phyloP scores from a whole-genome alignment of 2,113 vertebrate species.

The Pleuronectes platessa region DNA sequence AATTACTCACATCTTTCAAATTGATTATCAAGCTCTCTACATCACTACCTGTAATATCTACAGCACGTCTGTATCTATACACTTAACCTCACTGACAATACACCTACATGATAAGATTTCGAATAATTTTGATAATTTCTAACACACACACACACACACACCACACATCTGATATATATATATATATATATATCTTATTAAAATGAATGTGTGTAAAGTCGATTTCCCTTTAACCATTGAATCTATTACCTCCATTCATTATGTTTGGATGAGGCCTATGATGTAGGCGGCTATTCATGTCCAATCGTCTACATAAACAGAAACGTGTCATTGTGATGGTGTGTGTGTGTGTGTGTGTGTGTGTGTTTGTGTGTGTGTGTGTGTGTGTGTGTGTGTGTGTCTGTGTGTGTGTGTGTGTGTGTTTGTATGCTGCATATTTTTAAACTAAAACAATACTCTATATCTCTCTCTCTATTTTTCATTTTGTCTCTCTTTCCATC shows the following conservation, averaged over 20 bases:
- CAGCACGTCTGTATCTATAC: slow-evolving; percentile 31
- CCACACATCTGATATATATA: not conserved
- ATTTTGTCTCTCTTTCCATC: slow-evolving; percentile 28
- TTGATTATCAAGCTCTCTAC: slow-evolving; percentile 42
- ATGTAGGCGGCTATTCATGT: slow-evolving; percentile 28
- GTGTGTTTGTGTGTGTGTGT: not conserved
- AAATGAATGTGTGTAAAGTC: slow-evolving; percentile 9
- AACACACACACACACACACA: not conserved
- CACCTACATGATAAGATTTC: slow-evolving; percentile 43
- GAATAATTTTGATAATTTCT: not conserved
- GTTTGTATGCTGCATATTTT: slow-evolving; percentile 10
- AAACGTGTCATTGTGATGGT: not conserved
- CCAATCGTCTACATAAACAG: slow-evolving; percentile 38
- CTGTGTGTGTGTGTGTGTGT: not conserved
- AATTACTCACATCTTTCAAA: slow-evolving; percentile 49
- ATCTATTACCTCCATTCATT: slow-evolving; percentile 35
- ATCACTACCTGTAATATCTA: slow-evolving; percentile 51
- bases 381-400: not conserved
- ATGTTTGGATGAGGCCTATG: slow-evolving; percentile 48
- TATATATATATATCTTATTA: slow-evolving; percentile 1
- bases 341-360: not conserved
- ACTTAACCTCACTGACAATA: slow-evolving; percentile 57
- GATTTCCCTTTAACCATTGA: slow-evolving; percentile 32
- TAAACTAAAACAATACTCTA: slow-evolving; percentile 29
- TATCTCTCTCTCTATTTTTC: slow-evolving; percentile 11